Conservation (phyloP, 2,888 invertebrate genomes). For the Muschampia plurimacula region DNA sequence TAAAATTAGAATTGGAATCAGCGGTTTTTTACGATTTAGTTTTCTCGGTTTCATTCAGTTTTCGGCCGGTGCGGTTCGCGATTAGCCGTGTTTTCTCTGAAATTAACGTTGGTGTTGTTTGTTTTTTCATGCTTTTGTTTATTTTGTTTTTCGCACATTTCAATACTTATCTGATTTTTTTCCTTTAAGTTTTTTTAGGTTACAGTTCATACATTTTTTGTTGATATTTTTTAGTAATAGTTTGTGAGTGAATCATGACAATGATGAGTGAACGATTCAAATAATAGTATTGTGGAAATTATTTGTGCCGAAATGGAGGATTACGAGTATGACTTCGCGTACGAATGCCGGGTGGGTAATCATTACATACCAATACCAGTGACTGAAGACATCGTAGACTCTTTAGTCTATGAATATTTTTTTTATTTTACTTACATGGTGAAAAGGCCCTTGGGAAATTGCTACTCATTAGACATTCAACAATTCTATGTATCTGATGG, state of each 20-base stretch:
- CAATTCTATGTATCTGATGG: too few species aligned
- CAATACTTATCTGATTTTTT: background rate
- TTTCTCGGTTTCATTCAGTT: constrained; percentile 79
- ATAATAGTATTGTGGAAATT: constrained; percentile 59
- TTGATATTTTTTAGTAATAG: constrained; percentile 44
- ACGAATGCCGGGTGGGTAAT: constrained; percentile 88
- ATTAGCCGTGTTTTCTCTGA: constrained; percentile 58
- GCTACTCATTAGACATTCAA: too few species aligned
- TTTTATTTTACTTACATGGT: background rate
- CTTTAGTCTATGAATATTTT: constrained; percentile 1
- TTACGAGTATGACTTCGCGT: constrained; percentile 88
- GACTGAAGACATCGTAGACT: too few species aligned
- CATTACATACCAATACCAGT: constrained; percentile 26
- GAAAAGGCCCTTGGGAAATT: too few species aligned
- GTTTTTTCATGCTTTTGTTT: constrained; percentile 33
- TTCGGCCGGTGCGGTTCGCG: constrained; percentile 63
- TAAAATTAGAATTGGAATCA: constrained; percentile 72
- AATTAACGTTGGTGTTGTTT: constrained; percentile 39
- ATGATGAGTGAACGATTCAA: constrained; percentile 60
- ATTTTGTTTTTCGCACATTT: constrained; percentile 36
- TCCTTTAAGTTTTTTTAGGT: constrained; percentile 47
- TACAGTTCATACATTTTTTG: constrained; percentile 47
- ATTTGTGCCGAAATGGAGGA: constrained; percentile 73
- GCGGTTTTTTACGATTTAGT: constrained; percentile 69
- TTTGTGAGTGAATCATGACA: constrained; percentile 57